Evolutionary conservation across 2,797 vertebrate species (phyloP), one percentile per base, ranked within the genome.

Genomic region (Pseudomugil tenellus): DNA sequence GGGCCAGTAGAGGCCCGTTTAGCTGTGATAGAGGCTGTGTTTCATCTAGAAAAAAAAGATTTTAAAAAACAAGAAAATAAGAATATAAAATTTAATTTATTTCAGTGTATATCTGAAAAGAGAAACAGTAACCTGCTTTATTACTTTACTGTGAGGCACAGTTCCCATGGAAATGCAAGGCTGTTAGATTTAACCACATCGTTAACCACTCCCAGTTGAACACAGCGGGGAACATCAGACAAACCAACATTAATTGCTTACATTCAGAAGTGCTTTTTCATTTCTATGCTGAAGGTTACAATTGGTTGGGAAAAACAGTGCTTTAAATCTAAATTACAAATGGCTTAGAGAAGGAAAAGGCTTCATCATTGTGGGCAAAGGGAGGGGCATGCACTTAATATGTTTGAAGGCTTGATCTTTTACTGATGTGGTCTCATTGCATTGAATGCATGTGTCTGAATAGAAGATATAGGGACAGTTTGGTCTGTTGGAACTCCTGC

Each of bases 31-130:
- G 72, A 63, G 85, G 76, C 61, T 60, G 85, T 3, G 75, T 66
- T 73, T 95, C 94, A 83, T 95, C 94, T 95, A 28, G 4, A 59
- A 67, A 63, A 65, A 59, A 25, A 37, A 31, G 71, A 23, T n/a
- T n/a, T n/a, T n/a, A 77, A 58, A 69, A 6, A 60, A 13, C 49
- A 21, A 35, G 35, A 63, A 0, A 58, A 17, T 16, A 9, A 16
- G 61, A 53, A 1, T n/a, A 48, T 19, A 19, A 19, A 29, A 29
- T 12, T 39, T 13, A 9, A 46, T n/a, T 0, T 1, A 43, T 77
- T 82, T 77, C n/a, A 39, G 14, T 0, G n/a, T 46, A 21, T 13
- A 26, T 28, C 21, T 29, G 10, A 56, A 4, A 57, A 49, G 11
- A n/a, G 7, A 32, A 26, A 63, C 35, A 63, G 13, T 52, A 13